These are phyloP conservation scores for Coenonympha arcania DNA, from an alignment of 2,888 invertebrate genomes.

Conservation along the genomic window DNA sequence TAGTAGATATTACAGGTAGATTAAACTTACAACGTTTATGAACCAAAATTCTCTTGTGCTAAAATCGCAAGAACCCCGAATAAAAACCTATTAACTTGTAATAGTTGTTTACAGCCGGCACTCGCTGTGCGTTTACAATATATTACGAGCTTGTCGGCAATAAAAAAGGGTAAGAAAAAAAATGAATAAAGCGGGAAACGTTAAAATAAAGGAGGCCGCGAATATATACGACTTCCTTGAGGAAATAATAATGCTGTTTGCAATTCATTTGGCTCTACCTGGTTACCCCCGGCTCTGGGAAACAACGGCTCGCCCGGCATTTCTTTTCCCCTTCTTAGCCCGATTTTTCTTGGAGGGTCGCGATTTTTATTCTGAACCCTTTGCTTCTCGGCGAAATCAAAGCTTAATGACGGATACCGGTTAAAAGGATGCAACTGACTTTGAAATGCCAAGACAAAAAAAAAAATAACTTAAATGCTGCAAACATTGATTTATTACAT, in stretches of 20 bases:
- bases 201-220: conserved; percentile 70
- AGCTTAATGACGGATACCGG: conserved; percentile 48
- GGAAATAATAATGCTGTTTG: conserved; percentile 76
- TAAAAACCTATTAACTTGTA: conserved; percentile 56
- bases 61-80: conserved; percentile 2
- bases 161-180: conserved; percentile 70
- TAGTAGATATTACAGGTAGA: no score
- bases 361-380: conserved; percentile 66
- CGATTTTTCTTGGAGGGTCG: conserved; percentile 60
- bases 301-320: conserved; percentile 58
- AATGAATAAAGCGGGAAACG: conserved; percentile 67
- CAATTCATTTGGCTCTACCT: conserved; percentile 75
- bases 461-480: no score
- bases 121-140: conserved; percentile 69
- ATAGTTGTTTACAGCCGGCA: conserved; percentile 71
- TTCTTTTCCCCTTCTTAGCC: conserved; percentile 52
- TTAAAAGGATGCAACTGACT: conserved; percentile 39
- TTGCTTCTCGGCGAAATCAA: conserved; percentile 63
- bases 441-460: conserved; percentile 14
- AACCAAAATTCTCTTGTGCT: background rate
- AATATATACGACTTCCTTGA: conserved; percentile 75
- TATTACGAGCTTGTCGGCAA: conserved; percentile 70
- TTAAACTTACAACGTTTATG: no score
- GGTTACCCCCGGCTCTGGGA: conserved; percentile 65
- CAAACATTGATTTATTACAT: no score